Conservation (phyloP, 2,797 vertebrate species). For the Nyctalus aviator region DNA sequence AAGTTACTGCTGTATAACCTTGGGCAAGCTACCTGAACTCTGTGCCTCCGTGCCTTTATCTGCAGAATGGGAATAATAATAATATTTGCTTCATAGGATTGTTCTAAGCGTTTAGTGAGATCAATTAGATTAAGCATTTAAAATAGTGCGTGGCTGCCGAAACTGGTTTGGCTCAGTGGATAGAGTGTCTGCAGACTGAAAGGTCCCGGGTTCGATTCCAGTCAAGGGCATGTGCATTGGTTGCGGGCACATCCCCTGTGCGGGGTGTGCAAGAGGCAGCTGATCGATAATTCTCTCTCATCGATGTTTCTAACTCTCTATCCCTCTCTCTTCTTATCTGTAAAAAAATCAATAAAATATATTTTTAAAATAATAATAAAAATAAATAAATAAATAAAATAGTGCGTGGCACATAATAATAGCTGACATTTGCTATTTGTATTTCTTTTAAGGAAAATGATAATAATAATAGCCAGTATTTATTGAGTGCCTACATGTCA, state of each 20-base stretch:
- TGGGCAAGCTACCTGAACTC: not conserved
- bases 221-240: no score
- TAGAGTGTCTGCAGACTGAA: no score
- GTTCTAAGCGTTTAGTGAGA: not conserved
- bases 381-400: not conserved
- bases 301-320: no score
- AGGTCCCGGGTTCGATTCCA: no score
- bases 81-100: not conserved
- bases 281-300: no score
- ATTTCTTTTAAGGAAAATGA: not conserved
- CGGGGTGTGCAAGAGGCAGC: no score
- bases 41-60: not conserved
- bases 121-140: constrained; percentile 21
- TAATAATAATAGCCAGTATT: not conserved
- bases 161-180: no score
- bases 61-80: not conserved
- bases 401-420: not conserved
- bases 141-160: not conserved
- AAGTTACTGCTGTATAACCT: not conserved
- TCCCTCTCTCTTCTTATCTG: no score
- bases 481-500: not conserved
- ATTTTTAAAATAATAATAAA: no score
- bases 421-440: not conserved
- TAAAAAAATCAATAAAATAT: no score
- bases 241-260: no score